Base-by-base conservation (phyloP, 2,888 invertebrate genomes). In the Tenthredo amoena region DNA sequence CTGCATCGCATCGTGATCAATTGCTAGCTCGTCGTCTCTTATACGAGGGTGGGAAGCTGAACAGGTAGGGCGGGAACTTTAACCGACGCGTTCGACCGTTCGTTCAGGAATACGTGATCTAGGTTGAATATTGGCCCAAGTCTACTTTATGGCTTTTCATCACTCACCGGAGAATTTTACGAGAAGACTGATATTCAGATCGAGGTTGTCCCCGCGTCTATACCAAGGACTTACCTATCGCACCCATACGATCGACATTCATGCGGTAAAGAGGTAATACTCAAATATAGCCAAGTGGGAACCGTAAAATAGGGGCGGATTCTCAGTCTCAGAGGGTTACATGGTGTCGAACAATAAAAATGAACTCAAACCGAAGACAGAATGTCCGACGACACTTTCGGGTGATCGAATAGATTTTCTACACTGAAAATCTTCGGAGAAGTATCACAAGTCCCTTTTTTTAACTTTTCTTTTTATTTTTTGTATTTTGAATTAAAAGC, bases 51-150 rank as follows among this genome's bases (percentile, higher is more conserved):
- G 5, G 34, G 68, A n/a, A 62, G 79, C 18, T 18, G 62, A 26
- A 18, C 21, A 21, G 21, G 81, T 31, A 68, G 43, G 5, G 37
- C 62, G 81, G 62, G 37, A 81, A 81, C n/a, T 83, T 71, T 50
- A 71, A 83, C 68, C 47, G 21, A 40, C 9, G 83, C 68, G 83
- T 83, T 89, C 87, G 89, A 81, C 86, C 68, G 84, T 86, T 87
- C 86, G 87, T 86, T 85, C 86, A 85, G 86, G 89, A 87, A 87
- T 88, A 90, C 90, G 89, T 90, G 90, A 90, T 89, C 90, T 86
- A 87, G 86, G 87, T 88, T 88, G 89, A 89, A 90, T 90, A 90
- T 89, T 87, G 87, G 87, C 84, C 84, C 62, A 83, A 86, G 87
- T 87, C 87, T 85, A 34, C 77, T 85, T 83, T 83, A 83, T 68